phyloP scores from a whole-genome alignment of 2,113 vertebrate genomes.

The Alouatta palliata region DNA sequence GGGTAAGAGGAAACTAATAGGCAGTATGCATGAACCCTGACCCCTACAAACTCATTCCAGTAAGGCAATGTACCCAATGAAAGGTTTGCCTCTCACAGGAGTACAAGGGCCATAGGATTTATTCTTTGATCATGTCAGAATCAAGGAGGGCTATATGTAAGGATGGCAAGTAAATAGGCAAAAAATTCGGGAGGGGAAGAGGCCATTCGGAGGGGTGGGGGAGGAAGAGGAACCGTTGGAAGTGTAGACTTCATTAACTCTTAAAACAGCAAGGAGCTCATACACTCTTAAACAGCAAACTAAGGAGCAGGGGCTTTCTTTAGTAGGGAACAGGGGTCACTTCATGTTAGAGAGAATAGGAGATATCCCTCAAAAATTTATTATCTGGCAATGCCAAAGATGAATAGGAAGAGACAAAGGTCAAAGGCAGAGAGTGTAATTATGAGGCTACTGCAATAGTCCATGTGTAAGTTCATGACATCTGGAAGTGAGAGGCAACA shows the following conservation, averaged over 20 bases:
- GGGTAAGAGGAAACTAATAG: background rate
- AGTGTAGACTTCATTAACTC: background rate
- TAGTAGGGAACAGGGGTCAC: background rate
- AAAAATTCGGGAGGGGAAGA: background rate
- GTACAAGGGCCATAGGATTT: background rate
- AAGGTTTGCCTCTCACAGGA: background rate
- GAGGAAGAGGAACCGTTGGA: background rate
- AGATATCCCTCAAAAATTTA: background rate
- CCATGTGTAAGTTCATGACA: background rate
- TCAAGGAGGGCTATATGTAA: background rate
- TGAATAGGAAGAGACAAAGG: background rate
- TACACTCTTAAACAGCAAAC: background rate
- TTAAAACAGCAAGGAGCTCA: too few species aligned
- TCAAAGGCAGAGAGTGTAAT: background rate
- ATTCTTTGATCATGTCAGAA: background rate
- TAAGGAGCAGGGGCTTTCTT: background rate
- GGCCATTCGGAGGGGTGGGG: accelerated
- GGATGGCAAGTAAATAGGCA: background rate
- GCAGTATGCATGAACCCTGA: background rate
- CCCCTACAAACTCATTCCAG: background rate
- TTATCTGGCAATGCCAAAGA: background rate
- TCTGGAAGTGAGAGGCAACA: background rate
- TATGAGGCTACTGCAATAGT: background rate
- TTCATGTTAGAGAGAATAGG: background rate
- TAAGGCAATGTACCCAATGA: background rate